Base-by-base conservation (phyloP, 2,797 vertebrate genomes). In the Coregonus suidteri region DNA sequence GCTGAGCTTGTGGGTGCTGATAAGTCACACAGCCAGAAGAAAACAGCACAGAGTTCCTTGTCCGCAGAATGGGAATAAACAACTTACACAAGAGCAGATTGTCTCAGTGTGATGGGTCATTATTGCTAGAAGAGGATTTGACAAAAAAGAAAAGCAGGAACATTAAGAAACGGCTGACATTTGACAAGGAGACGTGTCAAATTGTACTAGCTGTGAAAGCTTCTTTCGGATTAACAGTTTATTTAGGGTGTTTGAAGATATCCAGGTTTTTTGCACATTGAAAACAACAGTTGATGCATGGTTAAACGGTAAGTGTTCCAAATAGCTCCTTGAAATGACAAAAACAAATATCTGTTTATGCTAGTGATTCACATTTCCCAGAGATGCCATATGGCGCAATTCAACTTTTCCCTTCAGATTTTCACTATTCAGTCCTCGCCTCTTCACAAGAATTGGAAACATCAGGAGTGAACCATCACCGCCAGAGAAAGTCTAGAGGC, bases 41-140 rank as follows among this genome's bases (percentile, higher is more conserved):
- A 52, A 76, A 78, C 73, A 71, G 25, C 47, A 25, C 52, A 7
- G 52, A 56, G 52, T 73, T 54, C 20, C 25, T 30, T 71, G 25
- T 77, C 64, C 66, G 75, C 75, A 31, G 81, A 82, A 75, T 76
- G 80, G 76, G 68, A 81, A 68, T 80, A 82, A 90, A 88, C 82
- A 86, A 53, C 79, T 86, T 62, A 35, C 84, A 81, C 79, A 84
- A 85, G 72, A 74, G 86, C 87, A 84, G 86, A 88, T 86, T 86
- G 88, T 90, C 86, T 88, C 73, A 62, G 84, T 80, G 82, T 84
- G 88, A 85, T 87, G 79, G 83, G 80, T 88, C 86, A 85, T 91
- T 87, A 87, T 82, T 82, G 83, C 84, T 77, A 30, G 86, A 75
- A 89, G 90, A 91, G 87, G 91, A 91, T 93, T 93, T 90, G 56